phyloP scores from a whole-genome alignment of 2,888 invertebrate genomes.

The Dugesia japonica region DNA sequence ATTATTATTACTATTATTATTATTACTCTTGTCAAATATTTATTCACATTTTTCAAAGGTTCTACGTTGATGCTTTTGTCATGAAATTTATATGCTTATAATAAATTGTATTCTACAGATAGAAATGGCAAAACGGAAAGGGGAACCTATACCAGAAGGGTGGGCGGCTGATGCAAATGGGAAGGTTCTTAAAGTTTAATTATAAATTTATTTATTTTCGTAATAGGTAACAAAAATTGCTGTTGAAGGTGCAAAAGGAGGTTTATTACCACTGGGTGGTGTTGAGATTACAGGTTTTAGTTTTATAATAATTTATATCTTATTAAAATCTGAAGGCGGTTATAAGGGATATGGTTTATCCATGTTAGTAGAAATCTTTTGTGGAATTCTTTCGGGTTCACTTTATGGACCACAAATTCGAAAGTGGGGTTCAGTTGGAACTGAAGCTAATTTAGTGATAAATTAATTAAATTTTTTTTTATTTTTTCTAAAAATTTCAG shows the following conservation, averaged over 20 bases:
- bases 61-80: no score
- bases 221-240: slow-evolving; percentile 40
- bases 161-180: slow-evolving; percentile 56
- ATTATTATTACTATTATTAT: no score
- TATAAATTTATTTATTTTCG: background rate
- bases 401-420: slow-evolving; percentile 64
- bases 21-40: background rate
- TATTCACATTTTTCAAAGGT: no score
- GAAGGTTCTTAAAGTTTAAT: background rate
- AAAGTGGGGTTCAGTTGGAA: slow-evolving; percentile 58
- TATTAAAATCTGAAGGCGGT: slow-evolving; percentile 50
- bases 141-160: slow-evolving; percentile 60
- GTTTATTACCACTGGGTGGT: slow-evolving; percentile 44
- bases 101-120: slow-evolving; percentile 39
- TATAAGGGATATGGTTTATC: slow-evolving; percentile 76
- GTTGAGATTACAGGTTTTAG: slow-evolving; percentile 39
- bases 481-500: slow-evolving; percentile 37
- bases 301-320: no score
- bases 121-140: slow-evolving; percentile 66
- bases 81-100: no score
- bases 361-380: slow-evolving; percentile 69
- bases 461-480: background rate
- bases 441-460: slow-evolving; percentile 56
- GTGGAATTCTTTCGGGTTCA: slow-evolving; percentile 61
- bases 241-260: slow-evolving; percentile 40